Evolutionary conservation across 2,888 invertebrate species (phyloP).

Genomic region (Acronicta psi): DNA sequence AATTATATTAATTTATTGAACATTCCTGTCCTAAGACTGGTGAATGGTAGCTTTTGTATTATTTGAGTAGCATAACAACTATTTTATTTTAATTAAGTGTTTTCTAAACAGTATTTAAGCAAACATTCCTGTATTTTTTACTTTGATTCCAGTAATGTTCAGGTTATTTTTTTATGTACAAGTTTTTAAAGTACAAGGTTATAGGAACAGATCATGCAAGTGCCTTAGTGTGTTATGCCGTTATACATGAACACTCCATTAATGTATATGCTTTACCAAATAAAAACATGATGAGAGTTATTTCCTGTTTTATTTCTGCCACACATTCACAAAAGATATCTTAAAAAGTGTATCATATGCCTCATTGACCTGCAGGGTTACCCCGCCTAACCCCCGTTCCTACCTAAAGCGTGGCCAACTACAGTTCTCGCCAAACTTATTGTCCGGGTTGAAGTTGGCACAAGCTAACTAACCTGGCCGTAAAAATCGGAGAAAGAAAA

Average conservation of each 20-base stretch:
- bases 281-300: constrained; percentile 63
- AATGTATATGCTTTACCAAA: constrained; percentile 73
- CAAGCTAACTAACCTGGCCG: too few species aligned
- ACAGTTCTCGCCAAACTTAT: too few species aligned
- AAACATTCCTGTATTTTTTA: constrained; percentile 59
- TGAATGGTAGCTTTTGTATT: constrained; percentile 56
- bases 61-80: constrained; percentile 45
- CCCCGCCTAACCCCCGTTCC: too few species aligned
- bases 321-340: too few species aligned
- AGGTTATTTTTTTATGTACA: constrained; percentile 54
- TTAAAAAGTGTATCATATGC: too few species aligned
- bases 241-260: constrained; percentile 61
- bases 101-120: constrained; percentile 58
- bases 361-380: too few species aligned
- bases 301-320: constrained; percentile 16
- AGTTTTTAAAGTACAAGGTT: constrained; percentile 68
- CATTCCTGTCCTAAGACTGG: constrained; percentile 73
- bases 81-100: constrained; percentile 44
- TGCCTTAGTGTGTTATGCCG: constrained; percentile 70
- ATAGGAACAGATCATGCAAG: constrained; percentile 63
- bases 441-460: too few species aligned
- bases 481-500: too few species aligned
- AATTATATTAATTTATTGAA: constrained; percentile 64
- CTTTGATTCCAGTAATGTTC: constrained; percentile 35
- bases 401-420: too few species aligned